Conservation (phyloP, 2,113 vertebrate species). For the Alectura lathami region DNA sequence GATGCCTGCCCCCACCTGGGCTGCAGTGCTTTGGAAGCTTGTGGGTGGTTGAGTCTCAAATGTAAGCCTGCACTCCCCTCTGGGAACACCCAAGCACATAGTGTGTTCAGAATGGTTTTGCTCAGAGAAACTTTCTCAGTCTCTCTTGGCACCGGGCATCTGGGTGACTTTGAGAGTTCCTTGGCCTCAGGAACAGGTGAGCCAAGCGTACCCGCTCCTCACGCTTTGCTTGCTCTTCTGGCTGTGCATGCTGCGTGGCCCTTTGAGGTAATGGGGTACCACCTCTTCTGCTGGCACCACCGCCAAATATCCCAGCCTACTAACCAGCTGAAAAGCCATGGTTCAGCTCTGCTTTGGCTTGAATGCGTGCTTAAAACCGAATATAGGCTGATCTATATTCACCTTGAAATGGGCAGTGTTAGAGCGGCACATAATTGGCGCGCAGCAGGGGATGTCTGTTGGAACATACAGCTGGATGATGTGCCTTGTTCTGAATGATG, state of each 20-base stretch:
- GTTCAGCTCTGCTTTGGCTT: neutral
- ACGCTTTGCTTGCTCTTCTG: neutral
- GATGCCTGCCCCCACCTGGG: neutral
- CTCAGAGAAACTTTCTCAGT: neutral
- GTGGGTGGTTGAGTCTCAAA: neutral
- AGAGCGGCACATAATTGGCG: neutral
- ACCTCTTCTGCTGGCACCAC: neutral
- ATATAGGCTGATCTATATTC: neutral
- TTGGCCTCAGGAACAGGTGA: neutral
- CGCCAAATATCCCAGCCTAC: neutral
- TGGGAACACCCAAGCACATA: neutral
- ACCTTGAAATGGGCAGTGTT: neutral
- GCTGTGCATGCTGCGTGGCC: too few relatives aligned
- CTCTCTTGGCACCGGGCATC: neutral
- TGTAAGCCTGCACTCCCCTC: neutral
- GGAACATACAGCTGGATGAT: neutral
- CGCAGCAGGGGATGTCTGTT: rapidly evolving
- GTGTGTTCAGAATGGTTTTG: neutral
- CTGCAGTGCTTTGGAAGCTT: neutral
- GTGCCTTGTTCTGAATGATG: neutral
- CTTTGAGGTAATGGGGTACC: neutral
- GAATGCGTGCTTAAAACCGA: neutral
- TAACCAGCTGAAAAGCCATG: neutral
- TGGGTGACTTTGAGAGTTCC: neutral
- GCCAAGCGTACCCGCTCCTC: neutral